Conservation (phyloP, 2,113 vertebrate genomes). For the Macquaria ambigua region DNA sequence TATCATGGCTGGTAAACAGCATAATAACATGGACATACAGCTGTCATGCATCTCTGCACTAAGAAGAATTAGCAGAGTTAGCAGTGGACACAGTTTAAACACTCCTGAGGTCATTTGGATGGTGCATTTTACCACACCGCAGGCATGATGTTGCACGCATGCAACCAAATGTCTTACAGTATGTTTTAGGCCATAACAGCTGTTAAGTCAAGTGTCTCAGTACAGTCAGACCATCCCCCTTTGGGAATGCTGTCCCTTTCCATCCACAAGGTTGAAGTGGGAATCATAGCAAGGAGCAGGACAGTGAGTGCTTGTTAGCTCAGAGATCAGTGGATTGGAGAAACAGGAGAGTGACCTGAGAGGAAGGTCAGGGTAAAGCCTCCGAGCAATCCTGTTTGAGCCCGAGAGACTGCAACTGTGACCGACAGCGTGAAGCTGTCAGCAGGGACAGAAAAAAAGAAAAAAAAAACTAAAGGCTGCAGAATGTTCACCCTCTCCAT, state of each 20-base stretch:
- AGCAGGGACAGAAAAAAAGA: conserved; percentile 1
- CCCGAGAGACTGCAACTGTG: conserved; percentile 40
- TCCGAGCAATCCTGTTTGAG: conserved; percentile 49
- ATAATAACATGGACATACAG: conserved; percentile 41
- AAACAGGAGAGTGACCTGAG: conserved; percentile 44
- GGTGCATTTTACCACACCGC: not conserved
- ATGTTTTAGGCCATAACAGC: conserved; percentile 39
- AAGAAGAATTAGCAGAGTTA: conserved; percentile 54
- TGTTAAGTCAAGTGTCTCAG: conserved; percentile 42
- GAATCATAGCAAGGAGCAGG: conserved; percentile 28
- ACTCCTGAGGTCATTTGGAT: conserved; percentile 30
- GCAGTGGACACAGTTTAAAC: conserved; percentile 18
- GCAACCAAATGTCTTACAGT: conserved; percentile 40
- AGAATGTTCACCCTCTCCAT: conserved; percentile 20
- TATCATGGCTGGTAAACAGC: conserved; percentile 49
- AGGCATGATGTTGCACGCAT: conserved; percentile 30
- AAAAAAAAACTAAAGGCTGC: not conserved
- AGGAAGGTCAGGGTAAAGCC: conserved; percentile 71
- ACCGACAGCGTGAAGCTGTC: conserved; percentile 41
- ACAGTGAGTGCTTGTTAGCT: conserved; percentile 57
- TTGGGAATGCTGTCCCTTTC: conserved; percentile 38
- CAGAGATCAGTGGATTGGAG: conserved; percentile 48
- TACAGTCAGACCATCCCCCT: conserved; percentile 19
- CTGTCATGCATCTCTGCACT: conserved; percentile 54
- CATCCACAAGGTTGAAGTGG: conserved; percentile 59